A percentile compares a stretch with the other conserved stretches of the same genome.
Conservation (phyloP, 2,888 invertebrate genomes). For the Syrphus vitripennis region DNA sequence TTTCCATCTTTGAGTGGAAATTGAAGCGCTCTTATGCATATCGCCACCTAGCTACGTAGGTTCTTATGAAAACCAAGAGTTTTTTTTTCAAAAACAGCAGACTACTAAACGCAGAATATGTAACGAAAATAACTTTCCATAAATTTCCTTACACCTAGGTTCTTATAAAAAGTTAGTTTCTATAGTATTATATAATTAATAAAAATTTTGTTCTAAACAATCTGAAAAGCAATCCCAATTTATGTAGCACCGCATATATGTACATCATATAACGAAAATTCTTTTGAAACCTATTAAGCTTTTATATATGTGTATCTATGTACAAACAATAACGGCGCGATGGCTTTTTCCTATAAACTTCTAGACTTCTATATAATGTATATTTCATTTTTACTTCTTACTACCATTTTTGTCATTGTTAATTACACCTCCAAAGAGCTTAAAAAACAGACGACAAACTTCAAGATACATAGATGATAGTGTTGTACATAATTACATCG, state of each 20-base stretch:
- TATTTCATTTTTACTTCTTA: not conserved
- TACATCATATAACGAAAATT: not conserved
- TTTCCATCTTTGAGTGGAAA: no score
- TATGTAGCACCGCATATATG: not conserved
- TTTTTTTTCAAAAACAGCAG: no score
- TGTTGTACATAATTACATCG: not conserved
- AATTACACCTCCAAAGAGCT: slow-evolving; percentile 54
- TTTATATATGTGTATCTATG: not conserved
- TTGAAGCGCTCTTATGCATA: no score
- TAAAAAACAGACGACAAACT: slow-evolving; percentile 56
- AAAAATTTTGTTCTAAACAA: not conserved
- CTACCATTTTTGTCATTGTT: not conserved
- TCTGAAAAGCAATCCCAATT: not conserved
- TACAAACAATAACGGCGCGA: not conserved
- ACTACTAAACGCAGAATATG: not conserved
- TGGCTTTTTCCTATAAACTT: not conserved
- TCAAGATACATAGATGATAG: slow-evolving; percentile 18
- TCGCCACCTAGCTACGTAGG: no score
- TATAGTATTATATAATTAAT: not conserved
- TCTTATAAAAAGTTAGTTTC: no score
- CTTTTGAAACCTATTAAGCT: not conserved
- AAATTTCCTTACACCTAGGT: not conserved
- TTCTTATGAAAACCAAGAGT: no score
- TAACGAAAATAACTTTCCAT: not conserved
- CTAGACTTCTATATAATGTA: no score